phyloP scores from a whole-genome alignment of 2,113 vertebrate genomes.

The cat (Felis catus) region F.catus_Fca126_mat1.0 CM031425.1:8294001-8294500 shows the following conservation, averaged over 20 bases:
- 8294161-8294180: neutral
- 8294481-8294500: neutral
- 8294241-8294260: neutral
- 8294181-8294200: neutral
- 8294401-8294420: neutral
- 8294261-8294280: neutral
- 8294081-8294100: neutral
- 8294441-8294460: neutral
- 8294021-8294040: neutral
- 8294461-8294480: neutral
- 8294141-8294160: neutral
- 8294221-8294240: neutral
- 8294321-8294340: rapidly evolving
- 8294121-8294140: neutral
- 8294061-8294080: neutral
- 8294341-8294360: neutral
- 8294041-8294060: neutral
- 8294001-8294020: too few relatives aligned
- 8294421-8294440: rapidly evolving
- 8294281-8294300: neutral
- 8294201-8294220: neutral
- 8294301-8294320: neutral
- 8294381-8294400: neutral
- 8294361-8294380: rapidly evolving
- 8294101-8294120: neutral